Evolutionary conservation across 2,888 invertebrate genomes (phyloP), one percentile per base, ranked within the genome.

Genomic region (Ditula angustiorana): DNA sequence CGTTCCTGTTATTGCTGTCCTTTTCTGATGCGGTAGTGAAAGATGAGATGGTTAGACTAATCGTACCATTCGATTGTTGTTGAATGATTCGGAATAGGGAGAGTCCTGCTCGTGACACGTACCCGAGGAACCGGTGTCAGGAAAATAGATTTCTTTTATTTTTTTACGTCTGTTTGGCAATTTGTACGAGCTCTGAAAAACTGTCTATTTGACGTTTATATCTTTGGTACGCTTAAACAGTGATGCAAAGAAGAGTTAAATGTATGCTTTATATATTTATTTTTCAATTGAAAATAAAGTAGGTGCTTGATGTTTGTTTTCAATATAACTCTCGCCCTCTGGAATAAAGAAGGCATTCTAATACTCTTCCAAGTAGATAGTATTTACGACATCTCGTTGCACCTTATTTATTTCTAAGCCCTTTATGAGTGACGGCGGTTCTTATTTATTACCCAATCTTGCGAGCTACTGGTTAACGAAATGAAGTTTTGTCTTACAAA

Each of bases 381-480:
- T 49, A 28, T 59, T 28, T 28, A 50, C 28, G 35, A 37, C 19
- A 28, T 41, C 19, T 44, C 47, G 47, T 35, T 50, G 28, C 30
- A 30, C 13, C 35, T 21, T 41, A 59, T 59, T 49, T 59, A 50
- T 74, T 73, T 71, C 69, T 62, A 62, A 69, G 59, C 69, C 67
- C 63, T 74, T 74, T 70, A 71, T 72, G 71, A 72, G 68, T 70
- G 71, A 58, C 71, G 71, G 73, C 68, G 19, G 41, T n/a, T 72
- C 70, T 73, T 75, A 77, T 74, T 68, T 70, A 72, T 69, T 66
- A 68, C 66, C 61, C 69, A 66, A 73, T 72, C 79, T 78, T 79
- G 76, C 46, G 30, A 33, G 53, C 23, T 16, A 35, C 10, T 50
- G 5, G 8, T 49, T 59, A 52, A 59, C 35, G 16, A 33, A 28